Conservation (phyloP, 2,888 invertebrate genomes). For the Phrixothrix hirtus region DNA sequence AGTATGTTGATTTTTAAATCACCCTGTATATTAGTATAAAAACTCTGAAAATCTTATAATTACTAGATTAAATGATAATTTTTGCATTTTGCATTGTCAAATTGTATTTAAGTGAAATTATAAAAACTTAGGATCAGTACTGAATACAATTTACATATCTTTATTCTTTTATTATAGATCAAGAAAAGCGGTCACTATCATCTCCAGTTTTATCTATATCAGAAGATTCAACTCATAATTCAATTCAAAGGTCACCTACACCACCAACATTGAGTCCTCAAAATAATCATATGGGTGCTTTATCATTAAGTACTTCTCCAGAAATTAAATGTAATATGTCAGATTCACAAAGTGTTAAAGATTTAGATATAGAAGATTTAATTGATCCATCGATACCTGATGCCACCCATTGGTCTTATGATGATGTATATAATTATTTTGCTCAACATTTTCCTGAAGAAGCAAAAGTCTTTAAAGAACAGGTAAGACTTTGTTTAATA, state of each 20-base stretch:
- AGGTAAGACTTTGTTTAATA: constrained; percentile 60
- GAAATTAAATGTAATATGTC: constrained; percentile 34
- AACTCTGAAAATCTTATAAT: too few species aligned
- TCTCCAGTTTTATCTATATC: constrained; percentile 8
- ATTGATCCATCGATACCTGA: constrained; percentile 75
- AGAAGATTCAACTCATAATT: constrained; percentile 36
- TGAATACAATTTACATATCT: too few species aligned
- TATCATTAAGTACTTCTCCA: constrained; percentile 21
- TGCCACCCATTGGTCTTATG: constrained; percentile 78
- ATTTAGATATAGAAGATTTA: constrained; percentile 47
- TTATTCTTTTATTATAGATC: constrained; percentile 1
- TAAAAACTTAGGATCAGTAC: too few species aligned
- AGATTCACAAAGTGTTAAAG: constrained; percentile 44
- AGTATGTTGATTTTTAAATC: too few species aligned
- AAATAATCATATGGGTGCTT: constrained; percentile 24
- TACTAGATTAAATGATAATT: too few species aligned
- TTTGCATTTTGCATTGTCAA: too few species aligned
- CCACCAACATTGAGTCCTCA: constrained; percentile 52
- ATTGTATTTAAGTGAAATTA: too few species aligned
- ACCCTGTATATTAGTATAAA: too few species aligned
- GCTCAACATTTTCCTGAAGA: constrained; percentile 76
- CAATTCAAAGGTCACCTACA: constrained; percentile 44
- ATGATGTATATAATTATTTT: constrained; percentile 83
- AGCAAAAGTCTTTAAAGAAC: constrained; percentile 79
- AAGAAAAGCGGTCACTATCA: background rate